Evolutionary conservation across 2,113 vertebrate species (phyloP).

Genomic region (Thermophis baileyi): DNA sequence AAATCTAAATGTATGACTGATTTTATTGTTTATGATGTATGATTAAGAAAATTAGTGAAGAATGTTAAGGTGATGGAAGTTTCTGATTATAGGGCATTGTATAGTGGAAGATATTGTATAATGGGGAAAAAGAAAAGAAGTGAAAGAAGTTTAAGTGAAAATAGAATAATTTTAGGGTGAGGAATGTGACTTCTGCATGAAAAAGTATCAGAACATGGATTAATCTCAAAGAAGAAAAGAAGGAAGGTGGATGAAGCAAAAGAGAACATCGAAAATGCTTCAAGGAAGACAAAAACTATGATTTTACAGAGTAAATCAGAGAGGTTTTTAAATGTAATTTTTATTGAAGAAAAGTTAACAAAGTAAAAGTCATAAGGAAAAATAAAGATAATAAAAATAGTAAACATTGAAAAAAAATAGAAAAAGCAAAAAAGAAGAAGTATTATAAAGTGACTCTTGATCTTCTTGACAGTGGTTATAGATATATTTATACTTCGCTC

Average conservation of each 20-base stretch:
- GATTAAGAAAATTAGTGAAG: neutral
- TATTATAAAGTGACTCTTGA: neutral
- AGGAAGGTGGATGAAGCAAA: neutral
- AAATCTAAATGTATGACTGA: neutral
- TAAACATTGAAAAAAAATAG: neutral
- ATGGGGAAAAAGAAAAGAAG: too few relatives aligned
- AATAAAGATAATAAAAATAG: neutral
- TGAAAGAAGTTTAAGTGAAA: too few relatives aligned
- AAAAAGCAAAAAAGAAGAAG: neutral
- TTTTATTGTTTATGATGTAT: neutral
- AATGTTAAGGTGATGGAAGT: neutral
- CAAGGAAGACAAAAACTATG: neutral
- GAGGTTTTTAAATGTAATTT: neutral
- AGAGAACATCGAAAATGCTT: neutral
- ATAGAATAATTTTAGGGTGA: too few relatives aligned
- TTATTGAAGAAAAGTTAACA: neutral
- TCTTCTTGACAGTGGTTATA: neutral
- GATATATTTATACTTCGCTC: neutral
- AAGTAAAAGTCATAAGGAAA: neutral
- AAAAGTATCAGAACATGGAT: too few relatives aligned
- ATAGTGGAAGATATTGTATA: neutral
- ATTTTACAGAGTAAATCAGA: neutral
- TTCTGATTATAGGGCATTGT: neutral
- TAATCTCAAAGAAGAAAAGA: too few relatives aligned
- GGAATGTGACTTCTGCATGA: too few relatives aligned